Evolutionary conservation across 2,797 vertebrate genomes (phyloP), one percentile per base, ranked within the genome.

Genomic region (Numenius phaeopus): DNA sequence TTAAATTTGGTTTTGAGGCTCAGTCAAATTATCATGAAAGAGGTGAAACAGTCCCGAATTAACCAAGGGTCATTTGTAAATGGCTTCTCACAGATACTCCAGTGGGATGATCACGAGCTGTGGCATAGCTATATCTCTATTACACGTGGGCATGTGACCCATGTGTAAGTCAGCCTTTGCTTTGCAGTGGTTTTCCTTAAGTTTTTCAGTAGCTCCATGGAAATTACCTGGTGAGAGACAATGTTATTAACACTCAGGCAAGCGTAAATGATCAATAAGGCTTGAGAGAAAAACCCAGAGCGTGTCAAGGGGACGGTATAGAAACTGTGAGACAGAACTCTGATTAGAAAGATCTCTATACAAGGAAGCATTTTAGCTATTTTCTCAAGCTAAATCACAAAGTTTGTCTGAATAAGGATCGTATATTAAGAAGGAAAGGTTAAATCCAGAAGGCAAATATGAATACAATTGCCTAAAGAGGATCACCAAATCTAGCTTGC

Each of bases 1-100:
- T 70, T 59, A 75, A 55, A 75, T 70, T 86, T 46, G 34, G 11
- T 32, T 96, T 97, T 94, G 83, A 96, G 71, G 59, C 65, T 93
- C 87, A 95, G 95, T 83, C 96, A 95, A 73, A 65, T 77, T 79
- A 88, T 67, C 69, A 91, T 65, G 79, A 79, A 94, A 96, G 91
- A 76, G 75, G 39, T 72, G 32, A 91, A 96, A 93, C n/a, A 89
- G 47, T 85, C 89, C 65, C 94, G 82, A 97, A 95, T 39, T 97
- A 90, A 81, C 40, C 92, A 89, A 94, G 52, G n/a, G 55, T 71
- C 85, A 64, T 86, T 91, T 69, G 13, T 40, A 89, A 78, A 78
- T 26, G 30, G 42, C 16, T 73, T 73, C 54, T 78, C 30, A 34
- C 17, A 46, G 42, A 27, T 23, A 24, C 7, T 18, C 5, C 34